Percentiles rank a stretch among this genome's conserved stretches.
Conservation (phyloP, 1,140 invertebrate species). For the Polypedilum pembai region DNA sequence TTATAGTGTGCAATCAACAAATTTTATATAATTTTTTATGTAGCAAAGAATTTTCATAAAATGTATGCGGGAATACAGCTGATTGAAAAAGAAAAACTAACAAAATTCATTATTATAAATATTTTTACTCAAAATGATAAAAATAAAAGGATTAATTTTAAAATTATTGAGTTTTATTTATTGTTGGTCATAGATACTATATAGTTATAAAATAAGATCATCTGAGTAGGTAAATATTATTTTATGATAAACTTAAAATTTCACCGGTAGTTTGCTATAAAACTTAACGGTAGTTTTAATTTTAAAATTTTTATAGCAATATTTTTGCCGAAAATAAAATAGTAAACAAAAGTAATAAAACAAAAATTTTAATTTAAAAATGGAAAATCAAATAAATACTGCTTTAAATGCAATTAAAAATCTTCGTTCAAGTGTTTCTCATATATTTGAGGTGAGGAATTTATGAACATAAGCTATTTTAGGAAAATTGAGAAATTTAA, state of each 20-base stretch:
- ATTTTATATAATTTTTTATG: background rate
- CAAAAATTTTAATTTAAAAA: slow-evolving; percentile 3
- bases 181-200: background rate
- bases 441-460: slow-evolving; percentile 59
- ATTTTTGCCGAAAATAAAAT: no score
- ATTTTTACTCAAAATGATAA: slow-evolving; percentile 14
- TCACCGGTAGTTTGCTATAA: no score
- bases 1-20: background rate
- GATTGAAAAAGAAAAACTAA: background rate
- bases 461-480: slow-evolving; percentile 32
- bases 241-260: no score
- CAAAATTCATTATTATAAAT: slow-evolving; percentile 13
- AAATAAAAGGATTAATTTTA: slow-evolving; percentile 17
- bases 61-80: background rate
- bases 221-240: no score
- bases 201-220: no score
- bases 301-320: no score
- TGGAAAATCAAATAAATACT: slow-evolving; percentile 61
- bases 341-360: background rate
- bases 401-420: slow-evolving; percentile 66
- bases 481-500: slow-evolving; percentile 52
- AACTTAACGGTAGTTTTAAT: no score
- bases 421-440: slow-evolving; percentile 68
- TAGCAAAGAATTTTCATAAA: background rate
- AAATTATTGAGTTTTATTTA: background rate